A percentile compares a stretch with the other conserved stretches of the same genome.
These are phyloP conservation scores for Tyto alba DNA, from an alignment of 2,113 vertebrate genomes.

Conservation along the genomic window DNA sequence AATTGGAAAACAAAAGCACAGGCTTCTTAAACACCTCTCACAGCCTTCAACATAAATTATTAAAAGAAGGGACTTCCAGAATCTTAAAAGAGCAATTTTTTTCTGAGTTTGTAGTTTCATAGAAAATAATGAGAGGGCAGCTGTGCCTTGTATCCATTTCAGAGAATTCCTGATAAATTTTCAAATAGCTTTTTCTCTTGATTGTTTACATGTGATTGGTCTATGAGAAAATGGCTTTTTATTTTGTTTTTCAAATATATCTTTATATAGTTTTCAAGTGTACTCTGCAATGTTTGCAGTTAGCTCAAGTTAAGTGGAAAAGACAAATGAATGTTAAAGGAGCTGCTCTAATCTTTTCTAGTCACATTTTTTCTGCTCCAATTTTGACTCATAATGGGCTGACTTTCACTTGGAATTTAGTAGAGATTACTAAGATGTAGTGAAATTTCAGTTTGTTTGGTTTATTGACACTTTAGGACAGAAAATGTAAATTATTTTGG, in stretches of 20 bases:
- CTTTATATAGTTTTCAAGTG: background rate
- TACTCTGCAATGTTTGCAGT: background rate
- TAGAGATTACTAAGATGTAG: background rate
- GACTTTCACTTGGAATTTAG: background rate
- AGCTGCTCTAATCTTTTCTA: background rate
- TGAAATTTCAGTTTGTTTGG: background rate
- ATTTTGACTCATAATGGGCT: background rate
- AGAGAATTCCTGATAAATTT: background rate
- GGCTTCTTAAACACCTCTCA: slow-evolving; percentile 42
- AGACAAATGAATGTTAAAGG: background rate
- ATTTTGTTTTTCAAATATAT: background rate
- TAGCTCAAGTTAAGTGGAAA: background rate
- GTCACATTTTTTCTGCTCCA: background rate
- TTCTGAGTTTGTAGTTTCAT: slow-evolving; percentile 13
- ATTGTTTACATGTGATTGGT: background rate
- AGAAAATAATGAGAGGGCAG: slow-evolving; percentile 4
- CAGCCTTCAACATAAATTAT: slow-evolving; percentile 28
- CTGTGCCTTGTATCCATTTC: background rate
- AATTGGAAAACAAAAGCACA: slow-evolving; percentile 18
- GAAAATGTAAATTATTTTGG: background rate
- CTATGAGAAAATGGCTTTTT: background rate
- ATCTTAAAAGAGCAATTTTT: slow-evolving; percentile 17
- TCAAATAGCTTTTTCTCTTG: background rate
- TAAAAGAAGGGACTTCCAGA: slow-evolving; percentile 37
- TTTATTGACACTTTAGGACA: background rate